phyloP scores from a whole-genome alignment of 1,140 invertebrate species.

The Achatina immaculata region DNA sequence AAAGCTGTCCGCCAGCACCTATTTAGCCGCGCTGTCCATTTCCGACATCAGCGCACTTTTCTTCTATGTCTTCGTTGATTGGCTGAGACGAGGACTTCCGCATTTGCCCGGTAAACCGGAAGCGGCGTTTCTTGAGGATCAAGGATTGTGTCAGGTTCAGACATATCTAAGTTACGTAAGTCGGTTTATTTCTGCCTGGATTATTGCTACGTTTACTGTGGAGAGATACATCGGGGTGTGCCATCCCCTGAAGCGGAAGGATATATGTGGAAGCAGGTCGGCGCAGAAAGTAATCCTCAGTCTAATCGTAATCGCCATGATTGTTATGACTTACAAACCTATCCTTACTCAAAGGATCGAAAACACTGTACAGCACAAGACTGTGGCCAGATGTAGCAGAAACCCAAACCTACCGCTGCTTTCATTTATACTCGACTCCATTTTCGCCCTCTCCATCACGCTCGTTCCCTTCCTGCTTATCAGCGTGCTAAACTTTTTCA shows the following conservation, averaged over 20 bases:
- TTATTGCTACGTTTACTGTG: slow-evolving; percentile 64
- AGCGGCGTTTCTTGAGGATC: slow-evolving; percentile 47
- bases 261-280: slow-evolving; percentile 44
- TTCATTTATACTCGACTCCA: slow-evolving; percentile 60
- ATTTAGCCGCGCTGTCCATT: slow-evolving; percentile 59
- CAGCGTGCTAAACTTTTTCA: slow-evolving; percentile 56
- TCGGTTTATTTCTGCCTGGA: slow-evolving; percentile 65
- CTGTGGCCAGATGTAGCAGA: slow-evolving; percentile 46
- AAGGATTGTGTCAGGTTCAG: slow-evolving; percentile 60
- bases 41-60: slow-evolving; percentile 59
- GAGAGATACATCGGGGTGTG: slow-evolving; percentile 67
- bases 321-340: slow-evolving; percentile 58
- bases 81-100: slow-evolving; percentile 49
- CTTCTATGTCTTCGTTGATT: slow-evolving; percentile 62
- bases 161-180: slow-evolving; percentile 58
- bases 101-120: slow-evolving; percentile 7
- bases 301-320: slow-evolving; percentile 39
- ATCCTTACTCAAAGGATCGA: slow-evolving; percentile 49
- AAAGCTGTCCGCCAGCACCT: slow-evolving; percentile 56
- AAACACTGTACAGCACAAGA: slow-evolving; percentile 39
- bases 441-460: slow-evolving; percentile 60
- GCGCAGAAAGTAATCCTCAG: slow-evolving; percentile 48
- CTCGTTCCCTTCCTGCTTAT: slow-evolving; percentile 61
- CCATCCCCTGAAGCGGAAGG: slow-evolving; percentile 48
- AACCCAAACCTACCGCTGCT: slow-evolving; percentile 45